phyloP scores from a whole-genome alignment of 2,888 invertebrate genomes.

The Campoletis raptor region DNA sequence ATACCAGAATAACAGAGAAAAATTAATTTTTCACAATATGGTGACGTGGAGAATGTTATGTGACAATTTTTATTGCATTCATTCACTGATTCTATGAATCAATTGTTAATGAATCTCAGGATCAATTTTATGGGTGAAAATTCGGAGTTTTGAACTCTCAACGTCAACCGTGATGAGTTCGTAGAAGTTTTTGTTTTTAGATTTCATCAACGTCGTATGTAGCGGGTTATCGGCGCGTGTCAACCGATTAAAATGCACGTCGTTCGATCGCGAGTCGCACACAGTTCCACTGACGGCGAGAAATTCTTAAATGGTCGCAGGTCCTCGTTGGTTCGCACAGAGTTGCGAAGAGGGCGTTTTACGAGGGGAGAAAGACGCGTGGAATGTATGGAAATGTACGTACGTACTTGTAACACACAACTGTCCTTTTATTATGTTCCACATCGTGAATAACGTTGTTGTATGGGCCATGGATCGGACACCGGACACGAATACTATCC shows the following conservation, averaged over 20 bases:
- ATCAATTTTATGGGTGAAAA: neutral
- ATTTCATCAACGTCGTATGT: conserved; percentile 66
- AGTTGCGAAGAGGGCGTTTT: conserved; percentile 4
- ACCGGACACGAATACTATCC: conserved; percentile 61
- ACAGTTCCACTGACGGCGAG: conserved; percentile 73
- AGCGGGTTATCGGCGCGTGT: conserved; percentile 78
- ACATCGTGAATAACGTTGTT: conserved; percentile 75
- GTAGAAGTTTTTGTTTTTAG: conserved; percentile 38
- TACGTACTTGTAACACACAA: conserved; percentile 66
- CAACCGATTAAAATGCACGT: conserved; percentile 80
- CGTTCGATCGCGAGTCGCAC: conserved; percentile 73
- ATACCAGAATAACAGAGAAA: too few species aligned
- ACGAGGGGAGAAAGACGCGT: conserved; percentile 61
- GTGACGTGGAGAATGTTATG: too few species aligned
- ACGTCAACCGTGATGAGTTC: neutral
- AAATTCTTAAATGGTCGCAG: conserved; percentile 82
- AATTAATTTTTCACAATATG: too few species aligned
- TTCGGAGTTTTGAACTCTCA: neutral
- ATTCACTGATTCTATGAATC: too few species aligned
- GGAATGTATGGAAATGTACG: conserved; percentile 82
- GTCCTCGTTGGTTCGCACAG: conserved; percentile 23
- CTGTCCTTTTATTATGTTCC: conserved; percentile 81
- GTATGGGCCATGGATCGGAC: conserved; percentile 50
- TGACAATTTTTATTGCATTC: too few species aligned
- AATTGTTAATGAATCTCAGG: neutral